A percentile compares a stretch with the other conserved stretches of the same genome.
These are phyloP conservation scores for Actinia equina DNA, from an alignment of 64 coral and sea anemone genomes.

Conservation along the genomic window DNA sequence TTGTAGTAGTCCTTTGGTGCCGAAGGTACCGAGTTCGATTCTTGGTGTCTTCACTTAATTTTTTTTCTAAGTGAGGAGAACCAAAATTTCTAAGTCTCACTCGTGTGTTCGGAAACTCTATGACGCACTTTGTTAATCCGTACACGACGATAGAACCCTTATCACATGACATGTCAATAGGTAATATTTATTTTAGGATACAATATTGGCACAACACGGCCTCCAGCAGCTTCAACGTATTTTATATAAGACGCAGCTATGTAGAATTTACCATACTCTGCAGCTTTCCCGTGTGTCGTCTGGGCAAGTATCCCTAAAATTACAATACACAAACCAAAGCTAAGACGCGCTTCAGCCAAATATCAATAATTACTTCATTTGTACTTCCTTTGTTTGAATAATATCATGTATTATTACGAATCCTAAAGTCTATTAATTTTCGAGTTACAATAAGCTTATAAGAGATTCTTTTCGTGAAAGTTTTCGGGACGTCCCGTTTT, in stretches of 20 bases:
- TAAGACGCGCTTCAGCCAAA: too few species aligned
- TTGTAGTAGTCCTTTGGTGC: too few species aligned
- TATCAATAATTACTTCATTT: too few species aligned
- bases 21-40: too few species aligned
- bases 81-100: too few species aligned
- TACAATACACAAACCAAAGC: background rate
- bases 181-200: slow-evolving; percentile 22
- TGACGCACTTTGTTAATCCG: too few species aligned
- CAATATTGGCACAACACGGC: slow-evolving; percentile 55
- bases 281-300: background rate
- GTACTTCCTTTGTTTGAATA: background rate
- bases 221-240: slow-evolving; percentile 48
- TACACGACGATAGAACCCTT: too few species aligned
- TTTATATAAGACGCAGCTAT: slow-evolving; percentile 61
- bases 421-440: background rate
- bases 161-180: background rate
- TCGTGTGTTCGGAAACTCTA: too few species aligned
- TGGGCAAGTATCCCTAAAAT: slow-evolving; percentile 3
- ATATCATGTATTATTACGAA: background rate
- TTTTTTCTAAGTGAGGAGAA: too few species aligned
- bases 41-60: too few species aligned
- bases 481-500: background rate
- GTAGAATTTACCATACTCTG: slow-evolving; percentile 41
- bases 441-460: too few species aligned
- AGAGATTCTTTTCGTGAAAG: background rate